Evolutionary conservation across 2,888 invertebrate species (phyloP).

Genomic region (Agapostemon virescens): DNA sequence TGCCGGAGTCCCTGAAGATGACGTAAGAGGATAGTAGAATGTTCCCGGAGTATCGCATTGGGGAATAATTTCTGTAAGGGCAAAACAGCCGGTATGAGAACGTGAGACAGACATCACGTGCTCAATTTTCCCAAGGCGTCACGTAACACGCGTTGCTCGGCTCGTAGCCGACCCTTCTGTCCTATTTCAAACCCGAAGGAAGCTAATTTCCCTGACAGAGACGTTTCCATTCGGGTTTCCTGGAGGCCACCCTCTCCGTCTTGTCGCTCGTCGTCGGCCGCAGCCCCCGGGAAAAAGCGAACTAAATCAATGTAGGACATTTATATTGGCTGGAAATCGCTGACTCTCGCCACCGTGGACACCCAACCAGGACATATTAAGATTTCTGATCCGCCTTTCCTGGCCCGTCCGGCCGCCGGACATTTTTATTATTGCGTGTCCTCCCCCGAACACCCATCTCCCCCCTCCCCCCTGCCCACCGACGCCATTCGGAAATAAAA

Average conservation of each 20-base stretch:
- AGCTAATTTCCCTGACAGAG: constrained; percentile 70
- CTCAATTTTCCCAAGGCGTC: constrained; percentile 62
- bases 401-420: constrained; percentile 66
- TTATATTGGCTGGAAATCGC: constrained; percentile 79
- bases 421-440: constrained; percentile 76
- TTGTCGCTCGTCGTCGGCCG: constrained; percentile 46
- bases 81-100: constrained; percentile 39
- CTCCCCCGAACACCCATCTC: not conserved
- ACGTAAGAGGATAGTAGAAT: not conserved
- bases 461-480: constrained; percentile 21
- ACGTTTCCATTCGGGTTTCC: constrained; percentile 61
- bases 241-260: constrained; percentile 11
- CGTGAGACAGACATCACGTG: constrained; percentile 59
- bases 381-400: constrained; percentile 75
- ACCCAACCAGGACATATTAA: constrained; percentile 76
- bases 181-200: constrained; percentile 59
- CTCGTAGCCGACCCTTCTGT: constrained; percentile 50
- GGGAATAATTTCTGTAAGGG: constrained; percentile 27
- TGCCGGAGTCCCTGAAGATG: not conserved
- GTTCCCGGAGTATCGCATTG: not conserved
- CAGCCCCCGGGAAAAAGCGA: constrained; percentile 44
- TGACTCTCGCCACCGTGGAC: constrained; percentile 72
- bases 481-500: constrained; percentile 63
- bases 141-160: constrained; percentile 58
- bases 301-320: constrained; percentile 79